A percentile compares a stretch with the other conserved stretches of the same genome.
These are phyloP conservation scores for Rugalucina vietnamica DNA, from an alignment of 2,888 invertebrate species.

Conservation along the genomic window DNA sequence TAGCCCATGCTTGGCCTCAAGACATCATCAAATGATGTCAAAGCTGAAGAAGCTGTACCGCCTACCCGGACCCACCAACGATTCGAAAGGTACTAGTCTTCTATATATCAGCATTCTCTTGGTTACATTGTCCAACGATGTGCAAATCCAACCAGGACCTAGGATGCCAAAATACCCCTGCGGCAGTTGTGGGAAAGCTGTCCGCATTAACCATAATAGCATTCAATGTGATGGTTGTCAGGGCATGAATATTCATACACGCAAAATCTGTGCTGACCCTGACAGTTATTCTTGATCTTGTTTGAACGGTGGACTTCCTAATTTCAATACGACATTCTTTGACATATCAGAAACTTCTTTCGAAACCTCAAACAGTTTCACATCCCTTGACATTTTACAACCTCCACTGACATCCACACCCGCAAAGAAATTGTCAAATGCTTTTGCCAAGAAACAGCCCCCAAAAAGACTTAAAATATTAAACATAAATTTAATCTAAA, in stretches of 20 bases:
- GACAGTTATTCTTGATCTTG: conserved; percentile 9
- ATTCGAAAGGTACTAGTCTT: no score
- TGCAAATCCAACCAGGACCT: conserved; percentile 7
- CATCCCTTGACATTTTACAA: not conserved
- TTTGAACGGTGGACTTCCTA: not conserved
- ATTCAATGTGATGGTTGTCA: not conserved
- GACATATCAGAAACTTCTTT: not conserved
- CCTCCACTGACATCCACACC: not conserved
- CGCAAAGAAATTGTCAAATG: not conserved
- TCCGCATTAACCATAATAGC: not conserved
- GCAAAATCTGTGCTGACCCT: not conserved
- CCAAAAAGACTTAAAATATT: no score
- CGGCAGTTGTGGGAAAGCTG: not conserved
- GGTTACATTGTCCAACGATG: conserved; percentile 64
- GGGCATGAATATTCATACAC: not conserved
- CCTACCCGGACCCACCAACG: not conserved
- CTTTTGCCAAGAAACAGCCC: no score
- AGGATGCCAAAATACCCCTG: conserved; percentile 24
- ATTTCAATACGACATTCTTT: not conserved
- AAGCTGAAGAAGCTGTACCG: not conserved
- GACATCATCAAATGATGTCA: not conserved
- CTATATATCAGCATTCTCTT: conserved; percentile 83
- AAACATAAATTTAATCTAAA: not conserved
- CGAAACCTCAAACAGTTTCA: not conserved
- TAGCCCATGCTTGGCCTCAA: not conserved